Evolutionary conservation across 2,797 vertebrate genomes (phyloP).

Genomic region (Protonibea diacanthus): DNA sequence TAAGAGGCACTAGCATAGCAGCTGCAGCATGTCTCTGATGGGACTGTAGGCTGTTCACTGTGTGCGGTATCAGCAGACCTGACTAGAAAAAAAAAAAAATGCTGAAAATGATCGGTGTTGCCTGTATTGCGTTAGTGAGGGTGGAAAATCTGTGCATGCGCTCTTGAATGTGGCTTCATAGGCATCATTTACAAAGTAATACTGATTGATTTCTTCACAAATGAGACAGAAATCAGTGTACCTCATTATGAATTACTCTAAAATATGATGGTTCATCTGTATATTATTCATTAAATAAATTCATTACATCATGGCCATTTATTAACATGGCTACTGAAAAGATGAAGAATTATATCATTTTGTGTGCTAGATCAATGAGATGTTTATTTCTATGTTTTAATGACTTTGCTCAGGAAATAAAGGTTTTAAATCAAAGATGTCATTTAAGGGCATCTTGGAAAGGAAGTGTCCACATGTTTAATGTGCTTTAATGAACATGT

Average conservation of each 20-base stretch:
- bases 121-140: slow-evolving; percentile 27
- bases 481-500: slow-evolving; percentile 69
- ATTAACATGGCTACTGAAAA: not conserved
- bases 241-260: slow-evolving; percentile 9
- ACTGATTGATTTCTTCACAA: slow-evolving; percentile 13
- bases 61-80: slow-evolving; percentile 56
- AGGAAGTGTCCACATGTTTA: slow-evolving; percentile 17
- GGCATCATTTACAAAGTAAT: slow-evolving; percentile 19
- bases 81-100: slow-evolving; percentile 28
- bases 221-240: slow-evolving; percentile 31
- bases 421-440: not conserved
- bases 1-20: slow-evolving; percentile 64
- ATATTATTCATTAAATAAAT: not conserved
- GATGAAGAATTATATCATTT: not conserved
- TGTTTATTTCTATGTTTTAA: not conserved
- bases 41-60: slow-evolving; percentile 51
- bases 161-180: slow-evolving; percentile 20
- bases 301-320: not conserved
- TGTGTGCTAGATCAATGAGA: not conserved
- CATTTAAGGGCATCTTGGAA: slow-evolving; percentile 7
- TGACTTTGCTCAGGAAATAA: slow-evolving; percentile 12
- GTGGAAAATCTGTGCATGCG: slow-evolving; percentile 4
- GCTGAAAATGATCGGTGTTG: slow-evolving; percentile 49
- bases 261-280: slow-evolving; percentile 1
- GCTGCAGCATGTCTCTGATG: slow-evolving; percentile 69